phyloP scores from a whole-genome alignment of 2,113 vertebrate species.

The Sinocyclocheilus anophthalmus region DNA sequence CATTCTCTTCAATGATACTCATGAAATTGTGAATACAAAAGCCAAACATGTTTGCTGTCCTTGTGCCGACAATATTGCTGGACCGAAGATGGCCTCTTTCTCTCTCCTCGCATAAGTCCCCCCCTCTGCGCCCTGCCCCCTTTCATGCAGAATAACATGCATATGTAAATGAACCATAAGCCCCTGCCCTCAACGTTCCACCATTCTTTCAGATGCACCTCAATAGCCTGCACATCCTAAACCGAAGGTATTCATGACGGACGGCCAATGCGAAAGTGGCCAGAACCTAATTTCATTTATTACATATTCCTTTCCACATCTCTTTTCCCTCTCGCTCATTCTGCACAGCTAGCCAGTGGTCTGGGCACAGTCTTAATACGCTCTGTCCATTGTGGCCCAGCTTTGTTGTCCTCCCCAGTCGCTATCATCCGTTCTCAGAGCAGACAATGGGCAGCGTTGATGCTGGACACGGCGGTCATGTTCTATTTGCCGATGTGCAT shows the following conservation, averaged over 20 bases:
- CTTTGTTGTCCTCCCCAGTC: conserved; percentile 63
- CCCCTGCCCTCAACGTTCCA: conserved; percentile 38
- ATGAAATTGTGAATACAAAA: background rate
- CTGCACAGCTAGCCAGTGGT: conserved; percentile 40
- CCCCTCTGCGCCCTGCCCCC: conserved; percentile 40
- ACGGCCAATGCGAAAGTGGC: background rate
- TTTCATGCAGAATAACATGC: conserved; percentile 51
- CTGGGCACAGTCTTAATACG: conserved; percentile 60
- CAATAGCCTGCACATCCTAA: conserved; percentile 29
- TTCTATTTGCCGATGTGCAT: conserved; percentile 76
- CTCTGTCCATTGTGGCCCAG: conserved; percentile 49
- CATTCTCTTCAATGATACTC: background rate
- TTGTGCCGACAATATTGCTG: no score
- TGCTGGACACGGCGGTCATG: conserved; percentile 64
- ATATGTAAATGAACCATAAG: conserved; percentile 57
- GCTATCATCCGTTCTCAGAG: conserved; percentile 62
- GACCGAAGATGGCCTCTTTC: conserved; percentile 28
- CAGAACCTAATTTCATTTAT: conserved; percentile 41
- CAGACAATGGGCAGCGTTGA: conserved; percentile 68
- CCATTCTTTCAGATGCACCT: conserved; percentile 41
- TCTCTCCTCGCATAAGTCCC: background rate
- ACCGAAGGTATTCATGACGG: conserved; percentile 34
- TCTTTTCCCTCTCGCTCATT: conserved; percentile 26
- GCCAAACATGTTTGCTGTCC: no score
- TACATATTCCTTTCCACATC: conserved; percentile 14